Evolutionary conservation across 2,888 invertebrate genomes (phyloP), one percentile per base, ranked within the genome.

Genomic region (Lepidonotus clava): DNA sequence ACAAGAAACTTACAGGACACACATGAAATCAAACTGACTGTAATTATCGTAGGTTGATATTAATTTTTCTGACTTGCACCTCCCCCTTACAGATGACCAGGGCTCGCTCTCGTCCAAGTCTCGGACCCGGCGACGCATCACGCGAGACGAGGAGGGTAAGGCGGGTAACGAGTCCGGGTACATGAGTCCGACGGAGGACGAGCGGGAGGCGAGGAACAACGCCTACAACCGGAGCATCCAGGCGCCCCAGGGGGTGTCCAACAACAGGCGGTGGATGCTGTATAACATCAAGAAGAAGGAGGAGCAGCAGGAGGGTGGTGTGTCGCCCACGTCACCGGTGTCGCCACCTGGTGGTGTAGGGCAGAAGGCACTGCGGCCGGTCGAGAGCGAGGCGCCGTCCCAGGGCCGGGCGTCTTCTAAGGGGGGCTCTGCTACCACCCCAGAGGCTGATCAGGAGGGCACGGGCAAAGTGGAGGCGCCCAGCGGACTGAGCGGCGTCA

Each of bases 401-500:
- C 80, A 28, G 28, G 71, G 71, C 14, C 76, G 28, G 41, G 76
- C 34, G 24, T 24, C 41, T 36, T 32, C 71, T 34, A 34, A 36
- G 51, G 40, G 40, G 66, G 84, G 38, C 38, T 38, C 36, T 38
- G 46, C 36, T 14, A 40, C 11, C 14, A n/a, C 8, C 46, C 85
- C 67, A n/a, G 53, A 5, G 38, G 53, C 61, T 2, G 71, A 77
- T 2, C 36, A 56, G 14, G 38, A 28, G 28, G 80, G 38, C 38
- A 21, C 21, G 61, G 28, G 40, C 32, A 67, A 38, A 4, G 32
- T 38, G 83, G 32, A 66, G 14, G 66, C 86, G 6, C 86, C 86
- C 5, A 56, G 84, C 21, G 88, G 89, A 14, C 97, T 97, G 96
- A 96, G 97, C 87, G 98, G 98, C 77, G 96, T 98, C 90, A 97